Evolutionary conservation across 2,113 vertebrate species (phyloP).

Genomic region (Thunnus maccoyii): DNA sequence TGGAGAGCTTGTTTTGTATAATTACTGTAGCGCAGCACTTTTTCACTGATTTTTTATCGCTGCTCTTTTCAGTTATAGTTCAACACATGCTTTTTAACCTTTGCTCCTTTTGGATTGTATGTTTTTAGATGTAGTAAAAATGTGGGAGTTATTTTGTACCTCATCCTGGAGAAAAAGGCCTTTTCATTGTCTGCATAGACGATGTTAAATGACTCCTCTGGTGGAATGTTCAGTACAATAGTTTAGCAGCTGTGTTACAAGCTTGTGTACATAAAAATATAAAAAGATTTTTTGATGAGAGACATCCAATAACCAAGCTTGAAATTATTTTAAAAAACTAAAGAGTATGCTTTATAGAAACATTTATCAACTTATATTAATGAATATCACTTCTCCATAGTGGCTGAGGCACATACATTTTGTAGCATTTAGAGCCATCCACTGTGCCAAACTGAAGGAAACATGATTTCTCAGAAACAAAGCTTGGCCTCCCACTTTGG

Average conservation of each 20-base stretch:
- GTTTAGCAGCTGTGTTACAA: neutral
- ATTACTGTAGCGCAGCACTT: conserved; percentile 42
- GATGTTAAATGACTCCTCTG: no score
- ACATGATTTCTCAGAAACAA: no score
- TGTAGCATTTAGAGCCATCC: neutral
- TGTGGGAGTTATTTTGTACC: neutral
- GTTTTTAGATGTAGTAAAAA: neutral
- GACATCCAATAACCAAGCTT: no score
- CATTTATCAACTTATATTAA: no score
- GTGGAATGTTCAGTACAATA: no score
- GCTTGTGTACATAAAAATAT: neutral
- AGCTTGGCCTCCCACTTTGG: no score
- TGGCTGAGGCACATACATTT: no score
- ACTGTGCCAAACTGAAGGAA: neutral
- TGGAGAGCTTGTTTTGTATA: conserved; percentile 65
- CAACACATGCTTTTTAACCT: neutral
- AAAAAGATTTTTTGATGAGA: no score
- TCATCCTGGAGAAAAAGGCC: neutral
- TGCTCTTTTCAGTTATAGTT: conserved; percentile 20
- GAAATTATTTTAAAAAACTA: no score
- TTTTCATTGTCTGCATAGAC: neutral
- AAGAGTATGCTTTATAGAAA: no score
- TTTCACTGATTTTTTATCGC: conserved; percentile 32
- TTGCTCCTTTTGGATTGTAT: neutral
- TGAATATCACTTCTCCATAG: no score